Evolutionary conservation across 1,140 invertebrate species (phyloP).

Genomic region (Vanessa atalanta): DNA sequence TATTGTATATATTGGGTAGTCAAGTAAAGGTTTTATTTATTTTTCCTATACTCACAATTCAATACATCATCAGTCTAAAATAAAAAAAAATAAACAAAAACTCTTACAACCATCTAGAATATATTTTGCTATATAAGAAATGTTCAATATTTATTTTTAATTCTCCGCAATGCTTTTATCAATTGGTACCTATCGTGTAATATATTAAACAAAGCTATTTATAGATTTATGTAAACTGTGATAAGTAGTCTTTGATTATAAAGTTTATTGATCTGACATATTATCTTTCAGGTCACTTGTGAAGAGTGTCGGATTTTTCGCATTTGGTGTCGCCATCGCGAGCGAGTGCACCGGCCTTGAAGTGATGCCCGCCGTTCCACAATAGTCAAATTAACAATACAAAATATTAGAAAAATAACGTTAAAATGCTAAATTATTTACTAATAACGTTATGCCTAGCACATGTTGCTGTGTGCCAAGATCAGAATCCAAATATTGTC

Average conservation of each 20-base stretch:
- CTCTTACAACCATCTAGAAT: no score
- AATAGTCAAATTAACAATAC: slow-evolving; percentile 51
- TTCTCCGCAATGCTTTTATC: no score
- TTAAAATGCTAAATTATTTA: slow-evolving; percentile 66
- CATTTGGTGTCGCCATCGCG: slow-evolving; percentile 84
- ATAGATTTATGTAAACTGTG: neutral
- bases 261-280: slow-evolving; percentile 31
- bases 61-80: no score
- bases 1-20: no score
- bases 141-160: no score
- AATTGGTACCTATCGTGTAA: no score
- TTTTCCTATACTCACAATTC: no score
- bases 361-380: slow-evolving; percentile 81
- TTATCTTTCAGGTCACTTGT: slow-evolving; percentile 84
- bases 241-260: neutral
- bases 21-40: no score
- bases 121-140: no score
- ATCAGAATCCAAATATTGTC: slow-evolving; percentile 86
- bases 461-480: slow-evolving; percentile 45
- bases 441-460: slow-evolving; percentile 51
- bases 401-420: slow-evolving; percentile 28
- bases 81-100: no score
- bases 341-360: slow-evolving; percentile 85
- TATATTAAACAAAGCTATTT: neutral
- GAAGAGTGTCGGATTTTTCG: slow-evolving; percentile 86